These are phyloP conservation scores for Nomada fabriciana DNA, from an alignment of 2,888 invertebrate genomes.

Conservation along the genomic window DNA sequence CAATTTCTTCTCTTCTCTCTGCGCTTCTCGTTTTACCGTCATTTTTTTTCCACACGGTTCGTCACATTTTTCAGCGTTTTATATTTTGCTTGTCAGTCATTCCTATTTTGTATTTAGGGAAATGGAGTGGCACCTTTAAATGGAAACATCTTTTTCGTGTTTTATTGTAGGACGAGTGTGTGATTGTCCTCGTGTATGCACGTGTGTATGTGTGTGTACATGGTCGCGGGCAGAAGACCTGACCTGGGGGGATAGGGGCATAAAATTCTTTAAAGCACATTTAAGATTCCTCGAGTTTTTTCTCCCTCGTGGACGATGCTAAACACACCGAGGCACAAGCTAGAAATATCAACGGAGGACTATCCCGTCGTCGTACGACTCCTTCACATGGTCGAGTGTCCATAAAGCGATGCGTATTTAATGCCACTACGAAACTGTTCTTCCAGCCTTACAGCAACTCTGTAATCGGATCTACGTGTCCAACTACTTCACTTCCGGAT, in stretches of 20 bases:
- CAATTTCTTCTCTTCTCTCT: background rate
- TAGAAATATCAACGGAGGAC: conserved; percentile 28
- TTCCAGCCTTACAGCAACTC: conserved; percentile 24
- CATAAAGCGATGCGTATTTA: conserved; percentile 24
- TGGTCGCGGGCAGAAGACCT: no score
- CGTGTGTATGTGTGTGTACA: no score
- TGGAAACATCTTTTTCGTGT: no score
- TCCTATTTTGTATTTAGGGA: no score
- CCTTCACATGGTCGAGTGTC: conserved; percentile 22
- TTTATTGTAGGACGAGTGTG: no score
- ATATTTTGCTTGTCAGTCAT: no score
- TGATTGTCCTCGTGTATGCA: no score
- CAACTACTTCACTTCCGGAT: conserved; percentile 24
- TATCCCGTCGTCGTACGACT: conserved; percentile 18
- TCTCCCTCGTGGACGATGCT: conserved; percentile 3
- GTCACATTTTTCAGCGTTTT: no score
- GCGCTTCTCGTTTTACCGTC: background rate
- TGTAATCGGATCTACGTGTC: conserved; percentile 33
- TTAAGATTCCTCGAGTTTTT: background rate
- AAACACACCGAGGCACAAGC: conserved; percentile 8
- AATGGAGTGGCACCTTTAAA: no score
- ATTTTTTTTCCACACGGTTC: background rate
- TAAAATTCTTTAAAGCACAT: background rate
- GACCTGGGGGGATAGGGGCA: no score
- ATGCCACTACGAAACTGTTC: conserved; percentile 24